phyloP scores from a whole-genome alignment of 2,888 invertebrate species.

The Endotricha flammealis region DNA sequence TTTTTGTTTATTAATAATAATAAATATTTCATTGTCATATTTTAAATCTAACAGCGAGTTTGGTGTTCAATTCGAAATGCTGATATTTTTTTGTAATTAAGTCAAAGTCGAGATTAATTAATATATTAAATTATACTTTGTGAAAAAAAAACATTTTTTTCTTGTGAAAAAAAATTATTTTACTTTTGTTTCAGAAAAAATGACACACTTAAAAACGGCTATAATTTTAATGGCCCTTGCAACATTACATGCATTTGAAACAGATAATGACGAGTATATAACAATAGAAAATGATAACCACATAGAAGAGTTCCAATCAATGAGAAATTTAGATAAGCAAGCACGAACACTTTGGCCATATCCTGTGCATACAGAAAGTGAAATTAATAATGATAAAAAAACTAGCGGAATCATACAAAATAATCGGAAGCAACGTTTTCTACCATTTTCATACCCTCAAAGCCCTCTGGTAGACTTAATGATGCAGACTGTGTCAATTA shows the following conservation, averaged over 20 bases:
- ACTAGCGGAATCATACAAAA: too few relatives aligned
- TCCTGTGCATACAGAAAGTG: conserved; percentile 34
- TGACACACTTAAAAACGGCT: conserved; percentile 32
- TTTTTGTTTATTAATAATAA: too few relatives aligned
- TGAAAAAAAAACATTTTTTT: too few relatives aligned
- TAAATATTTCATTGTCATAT: too few relatives aligned
- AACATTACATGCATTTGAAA: conserved; percentile 25
- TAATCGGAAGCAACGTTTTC: conserved; percentile 30
- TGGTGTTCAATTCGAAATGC: too few relatives aligned
- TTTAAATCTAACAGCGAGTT: too few relatives aligned
- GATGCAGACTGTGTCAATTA: conserved; percentile 47
- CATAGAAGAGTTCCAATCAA: conserved; percentile 18
- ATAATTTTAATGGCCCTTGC: conserved; percentile 24
- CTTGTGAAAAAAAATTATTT: too few relatives aligned
- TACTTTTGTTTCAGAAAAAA: conserved; percentile 35
- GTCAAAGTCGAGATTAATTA: too few relatives aligned
- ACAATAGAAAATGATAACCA: conserved; percentile 34
- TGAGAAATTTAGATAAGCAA: conserved; percentile 17
- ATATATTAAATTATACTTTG: too few relatives aligned
- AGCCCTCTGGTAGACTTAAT: conserved; percentile 59
- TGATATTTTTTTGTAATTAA: too few relatives aligned
- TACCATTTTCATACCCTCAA: conserved; percentile 50
- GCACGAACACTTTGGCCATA: conserved; percentile 53
- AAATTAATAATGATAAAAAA: conserved; percentile 13
- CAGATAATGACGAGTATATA: conserved; percentile 35